Evolutionary conservation across 2,797 vertebrate species (phyloP).

Genomic region (Pyrocephalus nanus): DNA sequence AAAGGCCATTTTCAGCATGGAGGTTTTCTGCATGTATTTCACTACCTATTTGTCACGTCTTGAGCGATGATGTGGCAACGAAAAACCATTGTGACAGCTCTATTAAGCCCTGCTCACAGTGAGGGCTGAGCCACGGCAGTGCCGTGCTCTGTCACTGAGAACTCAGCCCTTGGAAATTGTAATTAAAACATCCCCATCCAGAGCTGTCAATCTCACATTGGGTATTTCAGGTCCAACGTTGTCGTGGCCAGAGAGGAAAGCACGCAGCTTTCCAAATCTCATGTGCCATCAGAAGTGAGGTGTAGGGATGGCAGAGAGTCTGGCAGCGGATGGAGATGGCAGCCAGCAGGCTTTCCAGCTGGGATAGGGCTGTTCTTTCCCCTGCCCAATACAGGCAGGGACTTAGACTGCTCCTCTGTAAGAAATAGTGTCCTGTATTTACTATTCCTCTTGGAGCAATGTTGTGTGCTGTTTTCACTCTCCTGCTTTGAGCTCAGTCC

Average conservation of each 20-base stretch:
- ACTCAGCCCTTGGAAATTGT: neutral
- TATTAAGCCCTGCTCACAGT: neutral
- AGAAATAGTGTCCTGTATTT: neutral
- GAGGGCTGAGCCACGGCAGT: neutral
- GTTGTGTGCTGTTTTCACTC: accelerated
- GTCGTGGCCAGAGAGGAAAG: accelerated
- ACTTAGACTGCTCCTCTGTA: neutral
- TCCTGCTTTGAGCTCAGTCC: neutral
- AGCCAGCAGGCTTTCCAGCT: neutral
- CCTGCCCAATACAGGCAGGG: neutral
- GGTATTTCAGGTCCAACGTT: neutral
- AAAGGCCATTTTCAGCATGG: accelerated
- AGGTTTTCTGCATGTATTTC: neutral
- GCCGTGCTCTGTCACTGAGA: accelerated
- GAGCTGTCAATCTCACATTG: neutral
- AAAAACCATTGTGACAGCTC: accelerated
- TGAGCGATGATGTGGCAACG: accelerated
- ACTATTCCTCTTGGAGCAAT: neutral
- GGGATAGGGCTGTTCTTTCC: neutral
- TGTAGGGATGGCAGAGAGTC: accelerated
- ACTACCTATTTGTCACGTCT: accelerated
- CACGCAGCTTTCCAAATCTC: neutral
- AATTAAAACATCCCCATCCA: accelerated
- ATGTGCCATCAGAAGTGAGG: neutral
- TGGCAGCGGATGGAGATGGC: neutral